These are phyloP conservation scores for Gari tellinella DNA, from an alignment of 2,888 invertebrate genomes.

Conservation along the genomic window DNA sequence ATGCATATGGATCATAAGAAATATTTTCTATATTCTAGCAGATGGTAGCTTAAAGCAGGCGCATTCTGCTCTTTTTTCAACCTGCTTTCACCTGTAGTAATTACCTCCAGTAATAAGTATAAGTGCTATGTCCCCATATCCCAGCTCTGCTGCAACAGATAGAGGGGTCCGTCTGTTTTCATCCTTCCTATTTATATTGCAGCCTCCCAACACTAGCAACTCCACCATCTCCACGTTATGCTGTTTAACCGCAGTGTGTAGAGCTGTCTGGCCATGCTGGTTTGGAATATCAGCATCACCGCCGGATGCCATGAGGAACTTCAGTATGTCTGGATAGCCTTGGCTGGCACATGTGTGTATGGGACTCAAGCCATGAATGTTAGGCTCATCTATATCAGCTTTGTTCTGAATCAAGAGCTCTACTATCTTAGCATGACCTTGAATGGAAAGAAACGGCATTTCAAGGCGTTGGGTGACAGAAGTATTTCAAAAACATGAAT, in stretches of 20 bases:
- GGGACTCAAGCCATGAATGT: conserved; percentile 76
- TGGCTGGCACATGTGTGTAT: conserved; percentile 77
- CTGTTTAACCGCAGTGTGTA: conserved; percentile 68
- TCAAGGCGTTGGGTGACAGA: no score
- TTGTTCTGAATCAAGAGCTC: conserved; percentile 72
- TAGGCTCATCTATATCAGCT: conserved; percentile 76
- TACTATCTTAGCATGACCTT: conserved; percentile 68
- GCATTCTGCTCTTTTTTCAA: no score
- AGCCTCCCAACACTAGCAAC: conserved; percentile 68
- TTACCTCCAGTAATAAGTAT: conserved; percentile 73
- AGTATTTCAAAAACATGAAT: no score
- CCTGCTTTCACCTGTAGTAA: no score
- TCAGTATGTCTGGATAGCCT: conserved; percentile 65
- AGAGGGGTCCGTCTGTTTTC: conserved; percentile 72
- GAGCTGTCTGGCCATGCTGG: conserved; percentile 71
- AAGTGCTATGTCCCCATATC: conserved; percentile 68
- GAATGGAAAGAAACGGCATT: neutral
- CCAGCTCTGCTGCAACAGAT: conserved; percentile 72
- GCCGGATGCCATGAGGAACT: conserved; percentile 62
- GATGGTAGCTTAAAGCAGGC: no score
- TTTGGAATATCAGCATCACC: conserved; percentile 72
- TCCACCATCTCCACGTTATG: conserved; percentile 68
- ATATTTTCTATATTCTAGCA: no score
- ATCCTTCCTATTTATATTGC: conserved; percentile 72
- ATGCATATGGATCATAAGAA: no score